Conservation (phyloP, 2,113 vertebrate species). For the Dipodomys ordii region DNA sequence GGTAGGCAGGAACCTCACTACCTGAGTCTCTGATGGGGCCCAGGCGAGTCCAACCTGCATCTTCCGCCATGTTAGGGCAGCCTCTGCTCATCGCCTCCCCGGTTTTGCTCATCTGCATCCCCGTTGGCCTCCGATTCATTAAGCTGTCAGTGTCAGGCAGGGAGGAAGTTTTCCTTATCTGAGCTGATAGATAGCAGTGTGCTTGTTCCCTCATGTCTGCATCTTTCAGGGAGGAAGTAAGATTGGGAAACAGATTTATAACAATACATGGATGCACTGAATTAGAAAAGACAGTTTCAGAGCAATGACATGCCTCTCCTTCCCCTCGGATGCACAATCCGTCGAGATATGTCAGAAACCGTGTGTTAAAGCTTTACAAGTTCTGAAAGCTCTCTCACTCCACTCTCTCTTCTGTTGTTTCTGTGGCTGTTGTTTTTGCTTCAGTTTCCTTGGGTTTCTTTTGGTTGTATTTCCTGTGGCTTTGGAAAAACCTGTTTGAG, state of each 20-base stretch:
- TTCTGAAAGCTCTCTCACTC: constrained; percentile 65
- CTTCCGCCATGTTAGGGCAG: too few relatives aligned
- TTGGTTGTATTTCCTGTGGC: constrained; percentile 1
- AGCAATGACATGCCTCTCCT: constrained; percentile 85
- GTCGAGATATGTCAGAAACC: constrained; percentile 75
- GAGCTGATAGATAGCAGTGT: constrained; percentile 83
- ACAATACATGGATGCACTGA: constrained; percentile 87
- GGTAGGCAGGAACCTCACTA: neutral
- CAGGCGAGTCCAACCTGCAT: too few relatives aligned
- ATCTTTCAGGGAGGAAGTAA: constrained; percentile 78
- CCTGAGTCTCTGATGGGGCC: neutral
- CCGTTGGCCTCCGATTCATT: constrained; percentile 66
- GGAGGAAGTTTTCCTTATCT: constrained; percentile 80
- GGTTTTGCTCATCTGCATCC: constrained; percentile 54
- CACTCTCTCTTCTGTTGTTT: neutral
- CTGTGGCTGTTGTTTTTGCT: constrained; percentile 46
- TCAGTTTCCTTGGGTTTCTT: neutral
- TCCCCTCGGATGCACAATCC: constrained; percentile 78
- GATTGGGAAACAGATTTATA: constrained; percentile 85
- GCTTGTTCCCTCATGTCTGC: constrained; percentile 80
- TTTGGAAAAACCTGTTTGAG: neutral
- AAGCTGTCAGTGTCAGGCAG: constrained; percentile 61
- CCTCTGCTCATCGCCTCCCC: constrained; percentile 27
- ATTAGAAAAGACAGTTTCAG: constrained; percentile 90
- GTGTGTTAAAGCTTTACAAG: constrained; percentile 57